Evolutionary conservation across 1,140 invertebrate species (phyloP), one percentile per base, ranked within the genome.

Genomic region (Bursaphelenchus mucronatus): DNA sequence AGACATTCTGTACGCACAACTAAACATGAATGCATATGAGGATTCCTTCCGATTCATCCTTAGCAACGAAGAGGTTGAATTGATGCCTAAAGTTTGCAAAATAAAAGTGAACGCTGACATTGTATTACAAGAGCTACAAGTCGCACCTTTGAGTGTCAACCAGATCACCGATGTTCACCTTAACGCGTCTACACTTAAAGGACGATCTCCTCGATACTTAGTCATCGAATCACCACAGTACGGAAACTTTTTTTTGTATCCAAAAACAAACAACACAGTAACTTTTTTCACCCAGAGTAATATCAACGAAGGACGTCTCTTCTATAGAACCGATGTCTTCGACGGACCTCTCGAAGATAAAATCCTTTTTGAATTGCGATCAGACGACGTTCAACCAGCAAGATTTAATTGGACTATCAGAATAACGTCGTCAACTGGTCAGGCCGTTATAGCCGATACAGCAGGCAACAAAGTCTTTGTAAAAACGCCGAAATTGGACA

Each of bases 1-100:
- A 11, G 68, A 78, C 17, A 66, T 80, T 49, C 73, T 80, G 17
- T 81, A 80, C 64, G 79, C 78, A 11, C 78, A 80, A 49, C 66
- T 80, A 7, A 79, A 80, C 44, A 75, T 80, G 77, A 69, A 81
- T 30, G 68, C 78, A 5, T 80, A 69, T 57, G 55, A 81, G 41
- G 78, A 80, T 64, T 63, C 67, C 5, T 80, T 80, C 50, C 71
- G 74, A 10, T 80, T 80, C 64, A 62, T 67, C 40, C 43, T 80
- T 10, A 69, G 68, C 1, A 79, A 80, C 57, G 74, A 79, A 30
- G 67, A 80, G 61, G 66, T 71, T 30, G 78, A 80, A 51, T 46
- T 69, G 40, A 44, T 79, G 41, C 45, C 67, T 45, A 74, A 75
- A 55, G 55, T 44, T 30, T 66, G 69, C 19, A 54, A 62, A 9